These are phyloP conservation scores for Ichneumoninae sp. DNA, from an alignment of 2,888 invertebrate genomes.

Conservation along the genomic window DNA sequence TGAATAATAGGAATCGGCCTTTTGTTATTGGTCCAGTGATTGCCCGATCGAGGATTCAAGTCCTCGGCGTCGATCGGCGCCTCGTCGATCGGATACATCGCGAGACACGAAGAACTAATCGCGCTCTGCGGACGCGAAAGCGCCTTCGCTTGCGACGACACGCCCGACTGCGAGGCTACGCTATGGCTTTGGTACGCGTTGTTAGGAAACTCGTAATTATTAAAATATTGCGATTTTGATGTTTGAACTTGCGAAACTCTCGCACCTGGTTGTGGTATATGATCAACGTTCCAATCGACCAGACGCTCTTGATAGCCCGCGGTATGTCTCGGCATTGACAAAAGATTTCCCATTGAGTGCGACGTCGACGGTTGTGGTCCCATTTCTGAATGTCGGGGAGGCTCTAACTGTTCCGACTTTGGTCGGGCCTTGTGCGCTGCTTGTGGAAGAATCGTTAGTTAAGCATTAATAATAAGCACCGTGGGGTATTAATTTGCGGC, in stretches of 20 bases:
- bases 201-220: constrained; percentile 68
- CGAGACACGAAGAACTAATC: constrained; percentile 67
- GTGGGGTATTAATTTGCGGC: constrained; percentile 27
- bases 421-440: constrained; percentile 82
- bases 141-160: constrained; percentile 48
- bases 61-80: constrained; percentile 68
- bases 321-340: constrained; percentile 78
- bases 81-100: constrained; percentile 74
- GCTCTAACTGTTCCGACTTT: constrained; percentile 82
- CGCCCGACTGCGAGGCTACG: constrained; percentile 53
- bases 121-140: constrained; percentile 66
- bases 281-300: constrained; percentile 80
- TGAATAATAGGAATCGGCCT: constrained; percentile 75
- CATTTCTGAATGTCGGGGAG: constrained; percentile 73
- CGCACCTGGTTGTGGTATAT: constrained; percentile 80
- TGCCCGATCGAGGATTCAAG: constrained; percentile 63
- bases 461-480: constrained; percentile 79
- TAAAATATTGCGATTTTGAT: constrained; percentile 67
- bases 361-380: constrained; percentile 79
- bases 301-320: constrained; percentile 78
- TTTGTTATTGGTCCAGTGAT: constrained; percentile 71
- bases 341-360: constrained; percentile 82
- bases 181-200: constrained; percentile 68
- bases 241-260: constrained; percentile 66
- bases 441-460: constrained; percentile 77